Evolutionary conservation across 2,888 invertebrate genomes (phyloP), one percentile per base, ranked within the genome.

Genomic region (Oxytorus armatus): DNA sequence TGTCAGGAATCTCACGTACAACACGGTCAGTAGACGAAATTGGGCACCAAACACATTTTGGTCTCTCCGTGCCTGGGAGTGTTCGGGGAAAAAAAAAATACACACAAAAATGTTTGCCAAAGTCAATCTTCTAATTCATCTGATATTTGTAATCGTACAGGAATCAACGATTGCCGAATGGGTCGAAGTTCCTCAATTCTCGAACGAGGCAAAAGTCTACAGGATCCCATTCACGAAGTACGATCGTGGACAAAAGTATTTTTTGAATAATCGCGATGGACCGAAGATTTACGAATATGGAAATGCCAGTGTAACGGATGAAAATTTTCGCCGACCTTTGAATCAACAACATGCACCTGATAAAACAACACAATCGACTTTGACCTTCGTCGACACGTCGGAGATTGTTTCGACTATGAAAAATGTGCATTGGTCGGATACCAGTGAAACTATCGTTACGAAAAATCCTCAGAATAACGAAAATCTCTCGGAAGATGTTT

Each of bases 151-250:
- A 14, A 72, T 74, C 51, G 29, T 80, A 23, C 55, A 77, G 57
- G 53, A 77, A 76, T 33, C 57, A 25, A 66, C 77, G 1, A 36
- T 69, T n/a, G 83, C 85, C 61, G 91, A 90, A 65, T 92, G 92
- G 92, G 79, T 92, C 10, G 91, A 92, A n/a, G 83, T 92, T 65
- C 91, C 92, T 0, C 86, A 91, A 75, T 92, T 92, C 75, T 92
- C 92, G 3, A 87, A 90, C 44, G 85, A 86, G 3, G 73, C 75
- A 1, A 91, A 87, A 77, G 79, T 92, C 59, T 92, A 92, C 80
- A 85, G 88, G 23, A 39, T 80, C 1, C 76, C 68, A 25, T 70
- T 70, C n/a, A 66, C 53, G 10, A 75, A 65, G 23, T 39, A 68
- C 49, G 66, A 44, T 44, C 65, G 44, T 14, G 66, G 11, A 11